Base-by-base conservation (phyloP, 2,888 invertebrate genomes). In the Rhingia rostrata region DNA sequence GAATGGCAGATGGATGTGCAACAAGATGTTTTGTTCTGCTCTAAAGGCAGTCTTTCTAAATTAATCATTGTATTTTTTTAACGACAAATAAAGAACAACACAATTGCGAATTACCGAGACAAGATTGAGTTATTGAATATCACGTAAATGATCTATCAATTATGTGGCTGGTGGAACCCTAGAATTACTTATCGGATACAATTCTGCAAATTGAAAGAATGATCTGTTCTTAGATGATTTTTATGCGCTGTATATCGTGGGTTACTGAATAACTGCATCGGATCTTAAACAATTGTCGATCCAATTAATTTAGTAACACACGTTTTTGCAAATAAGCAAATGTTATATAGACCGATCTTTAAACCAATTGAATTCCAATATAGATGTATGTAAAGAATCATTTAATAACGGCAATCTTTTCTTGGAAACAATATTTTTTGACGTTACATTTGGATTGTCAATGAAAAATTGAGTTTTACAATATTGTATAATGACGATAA, bases 121-220 rank as follows among this genome's bases (percentile, higher is more conserved):
- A 80, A 80, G 84, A 84, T 84, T 80, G 74, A 80, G 51, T 84
- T 84, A 84, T 72, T 75, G 79, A 75, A 63, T 60, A 69, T 73
- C 69, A 69, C 64, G 69, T 67, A 79, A 69, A 74, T 79, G 56
- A 74, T 60, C 64, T 49, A 84, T 80, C 84, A 84, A 84, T 84
- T 84, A 70, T 70, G 74, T 22, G 1, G 22, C 22, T 22, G 22
- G 22, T 54, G 33, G 47, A 14, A 53, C 37, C 10, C 35, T 39
- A n/a, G 64, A 60, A 67, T 35, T 73, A 78, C 72, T 63, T 60
- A 67, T 73, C 43, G 35, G 22, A 64, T 53, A 33, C 70, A 74
- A 79, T 67, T 79, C 22, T 69, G 66, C 51, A 80, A 84, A 84
- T 75, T 80, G 64, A 60, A 33, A 70, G 49, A 47, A 32, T 35